A percentile compares a stretch with the other conserved stretches of the same genome.
Evolutionary conservation across 2,113 vertebrate genomes (phyloP).

Genomic region (Hippocampus zosterae): DNA sequence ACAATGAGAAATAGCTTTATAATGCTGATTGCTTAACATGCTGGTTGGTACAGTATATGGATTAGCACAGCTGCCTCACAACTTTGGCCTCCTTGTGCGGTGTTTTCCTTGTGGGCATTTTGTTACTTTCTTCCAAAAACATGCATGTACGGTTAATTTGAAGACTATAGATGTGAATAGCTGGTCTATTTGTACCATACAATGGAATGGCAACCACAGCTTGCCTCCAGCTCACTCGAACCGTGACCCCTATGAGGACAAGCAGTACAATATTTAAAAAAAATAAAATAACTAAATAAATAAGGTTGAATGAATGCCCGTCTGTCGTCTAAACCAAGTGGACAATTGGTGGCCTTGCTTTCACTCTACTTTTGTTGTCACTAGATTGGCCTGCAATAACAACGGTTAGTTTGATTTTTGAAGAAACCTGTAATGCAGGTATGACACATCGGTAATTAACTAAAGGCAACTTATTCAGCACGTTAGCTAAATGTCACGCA

Average conservation of each 20-base stretch:
- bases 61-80: too few relatives aligned
- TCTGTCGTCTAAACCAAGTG: too few relatives aligned
- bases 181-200: too few relatives aligned
- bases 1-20: neutral
- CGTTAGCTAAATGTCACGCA: neutral
- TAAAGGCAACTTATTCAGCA: neutral
- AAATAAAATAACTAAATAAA: too few relatives aligned
- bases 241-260: too few relatives aligned
- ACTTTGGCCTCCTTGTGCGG: neutral
- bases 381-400: neutral
- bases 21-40: too few relatives aligned
- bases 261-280: too few relatives aligned
- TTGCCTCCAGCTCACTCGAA: neutral
- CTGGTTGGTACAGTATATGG: too few relatives aligned
- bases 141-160: neutral
- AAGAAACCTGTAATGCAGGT: conserved; percentile 42
- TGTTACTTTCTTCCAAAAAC: neutral
- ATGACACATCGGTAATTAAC: conserved; percentile 3
- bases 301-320: too few relatives aligned
- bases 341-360: neutral
- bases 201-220: neutral
- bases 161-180: neutral
- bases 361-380: conserved; percentile 14
- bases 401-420: neutral
- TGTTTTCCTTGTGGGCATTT: neutral